Base-by-base conservation (phyloP, 37 sponge, comb jelly and placozoan genomes). In the Tethya wilhelma region DNA sequence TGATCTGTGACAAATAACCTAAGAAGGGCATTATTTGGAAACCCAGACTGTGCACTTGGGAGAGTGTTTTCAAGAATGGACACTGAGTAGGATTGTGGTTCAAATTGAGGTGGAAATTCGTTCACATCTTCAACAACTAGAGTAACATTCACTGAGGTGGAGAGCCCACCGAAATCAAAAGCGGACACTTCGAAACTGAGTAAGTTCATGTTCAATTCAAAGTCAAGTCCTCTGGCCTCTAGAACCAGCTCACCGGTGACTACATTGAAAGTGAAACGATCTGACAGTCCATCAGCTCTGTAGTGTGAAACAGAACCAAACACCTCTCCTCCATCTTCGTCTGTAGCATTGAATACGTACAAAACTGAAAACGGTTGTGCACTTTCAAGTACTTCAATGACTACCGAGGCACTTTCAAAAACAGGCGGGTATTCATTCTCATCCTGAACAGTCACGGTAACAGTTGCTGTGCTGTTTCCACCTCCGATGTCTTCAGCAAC, bases 61-160 rank as follows among this genome's bases (percentile, higher is more conserved):
- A 60, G 30, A 20, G 73, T 42, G 42, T 77, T 73, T 53, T 89
- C 89, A 3, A 67, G 36, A 6, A 89, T 70, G 1, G 62, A 57
- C 20, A 89, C 64, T 6, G 56, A 37, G 57, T 72, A 78, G 2
- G 22, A 31, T 5, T 5, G 31, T 26, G 55, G 58, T 23, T 56
- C 19, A 30, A 83, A 82, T 43, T 42, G 64, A n/a, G 89, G 89
- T 44, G 84, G 78, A 64, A 63, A 89, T 70, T 89, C 89, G 56
- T 89, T 89, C 44, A 65, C 79, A 62, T 89, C 84, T 23, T 40
- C 39, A 0, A 82, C n/a, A 20, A 59, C 1, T 2, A 89, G 33
- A 19, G 60, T 73, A 4, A 83, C 67, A 39, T 33, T 40, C 6
- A 59, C 67, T 0, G 49, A 33, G 6, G 64, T 31, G 44, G 69